Evolutionary conservation across 2,797 vertebrate species (phyloP), one percentile per base, ranked within the genome.

Genomic region (Chelonia mydas): DNA sequence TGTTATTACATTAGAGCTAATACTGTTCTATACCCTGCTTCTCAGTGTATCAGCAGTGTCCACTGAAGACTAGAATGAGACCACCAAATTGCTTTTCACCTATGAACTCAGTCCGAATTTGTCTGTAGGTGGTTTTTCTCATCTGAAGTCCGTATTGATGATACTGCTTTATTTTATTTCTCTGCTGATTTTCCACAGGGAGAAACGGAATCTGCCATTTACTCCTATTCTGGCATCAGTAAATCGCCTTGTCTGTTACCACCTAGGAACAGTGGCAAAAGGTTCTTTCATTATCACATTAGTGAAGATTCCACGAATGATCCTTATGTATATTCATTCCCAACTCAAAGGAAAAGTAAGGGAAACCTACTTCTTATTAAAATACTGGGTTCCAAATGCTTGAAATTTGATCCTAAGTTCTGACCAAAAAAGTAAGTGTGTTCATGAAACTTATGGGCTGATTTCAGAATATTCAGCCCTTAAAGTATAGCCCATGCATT

Each of bases 211-310:
- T 61, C 98, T 99, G 92, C 99, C 99, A 3, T 98, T 99, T 94
- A 99, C 99, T n/a, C 99, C 99, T 33, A 99, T 99, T 98, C 97
- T 99, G 98, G 99, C 99, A 41, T 99, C 99, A 3, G 98, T 99
- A 95, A 98, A 98, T 98, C 98, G 99, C 90, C 98, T 99, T 97
- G 97, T 99, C 77, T 98, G 99, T 88, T 99, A 99, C 96, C 99
- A 99, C 97, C 98, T 99, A 88, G 99, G 99, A 90, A 99, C 99
- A 2, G 99, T 99, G 89, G 99, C 99, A 80, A 99, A 99, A 96
- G 99, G 99, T 45, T 99, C 99, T 97, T 99, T 99, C 98, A 99
- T 99, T 98, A 99, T 99, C 97, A 99, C 99, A 0, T 97, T 99
- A 92, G 99, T 99, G 95, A 99, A 99, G 98, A 99, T 99, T 96